These are phyloP conservation scores for Parnassius glacialis DNA, from an alignment of 2,888 invertebrate species.

Conservation along the genomic window DNA sequence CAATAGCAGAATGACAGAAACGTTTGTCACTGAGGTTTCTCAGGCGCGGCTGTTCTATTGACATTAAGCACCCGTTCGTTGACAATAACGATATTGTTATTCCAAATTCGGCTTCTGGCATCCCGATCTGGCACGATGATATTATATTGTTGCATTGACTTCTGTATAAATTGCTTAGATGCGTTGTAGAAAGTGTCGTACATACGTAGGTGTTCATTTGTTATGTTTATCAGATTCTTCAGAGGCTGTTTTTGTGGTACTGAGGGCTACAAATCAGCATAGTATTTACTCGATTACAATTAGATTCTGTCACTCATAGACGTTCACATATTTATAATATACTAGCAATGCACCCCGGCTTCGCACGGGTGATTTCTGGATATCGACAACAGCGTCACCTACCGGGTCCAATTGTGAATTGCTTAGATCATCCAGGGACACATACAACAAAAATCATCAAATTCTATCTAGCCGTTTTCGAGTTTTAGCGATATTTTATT, in stretches of 20 bases:
- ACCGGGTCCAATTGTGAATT: no score
- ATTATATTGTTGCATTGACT: not conserved
- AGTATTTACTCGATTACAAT: no score
- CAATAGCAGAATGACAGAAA: conserved; percentile 12
- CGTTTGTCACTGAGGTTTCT: conserved; percentile 6
- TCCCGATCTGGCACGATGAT: conserved; percentile 20
- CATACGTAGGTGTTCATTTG: conserved; percentile 9
- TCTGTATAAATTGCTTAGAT: conserved; percentile 15
- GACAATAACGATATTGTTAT: conserved; percentile 19
- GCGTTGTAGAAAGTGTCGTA: not conserved
- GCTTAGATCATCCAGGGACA: no score
- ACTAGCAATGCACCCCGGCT: no score
- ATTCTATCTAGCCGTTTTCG: no score
- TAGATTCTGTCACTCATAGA: no score
- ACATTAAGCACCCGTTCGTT: conserved; percentile 22
- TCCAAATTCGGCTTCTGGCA: conserved; percentile 14
- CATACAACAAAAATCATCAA: no score
- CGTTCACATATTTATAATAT: no score
- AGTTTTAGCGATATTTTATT: no score
- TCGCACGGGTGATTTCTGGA: no score
- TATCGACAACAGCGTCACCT: no score
- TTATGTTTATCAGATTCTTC: conserved; percentile 13
- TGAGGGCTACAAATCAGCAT: no score
- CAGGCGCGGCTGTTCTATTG: conserved; percentile 16
- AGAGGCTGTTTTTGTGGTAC: not conserved